A percentile compares a stretch with the other conserved stretches of the same genome.
Evolutionary conservation across 2,113 vertebrate genomes (phyloP).

Genomic region (Ranitomeya variabilis): DNA sequence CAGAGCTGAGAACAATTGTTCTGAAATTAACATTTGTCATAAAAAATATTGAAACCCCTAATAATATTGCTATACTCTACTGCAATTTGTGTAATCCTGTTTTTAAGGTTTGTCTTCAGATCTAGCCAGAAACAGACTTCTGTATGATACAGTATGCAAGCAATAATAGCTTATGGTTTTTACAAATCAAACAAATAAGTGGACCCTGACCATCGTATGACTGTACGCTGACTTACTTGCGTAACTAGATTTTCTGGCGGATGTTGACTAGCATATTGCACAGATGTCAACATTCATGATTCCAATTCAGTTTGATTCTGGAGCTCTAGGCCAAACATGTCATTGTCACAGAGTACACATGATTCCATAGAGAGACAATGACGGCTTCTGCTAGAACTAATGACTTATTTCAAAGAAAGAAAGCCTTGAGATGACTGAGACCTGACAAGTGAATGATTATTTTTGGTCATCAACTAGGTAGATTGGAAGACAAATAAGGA

Average conservation of each 20-base stretch:
- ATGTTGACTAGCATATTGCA: constrained; percentile 53
- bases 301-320: constrained; percentile 48
- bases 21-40: constrained; percentile 32
- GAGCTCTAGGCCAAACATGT: constrained; percentile 51
- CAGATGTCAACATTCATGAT: constrained; percentile 50
- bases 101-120: background rate
- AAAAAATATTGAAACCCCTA: background rate
- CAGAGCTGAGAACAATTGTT: constrained; percentile 4
- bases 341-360: constrained; percentile 35
- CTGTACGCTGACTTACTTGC: constrained; percentile 37
- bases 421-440: constrained; percentile 38
- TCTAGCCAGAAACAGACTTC: background rate
- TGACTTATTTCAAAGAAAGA: constrained; percentile 42
- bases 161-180: constrained; percentile 5
- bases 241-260: constrained; percentile 42
- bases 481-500: constrained; percentile 27
- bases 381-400: constrained; percentile 24
- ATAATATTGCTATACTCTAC: constrained; percentile 3
- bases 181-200: constrained; percentile 24
- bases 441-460: constrained; percentile 19
- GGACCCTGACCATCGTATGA: constrained; percentile 4
- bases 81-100: background rate
- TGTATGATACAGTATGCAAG: background rate
- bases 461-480: constrained; percentile 32
- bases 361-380: constrained; percentile 34